A percentile compares a stretch with the other conserved stretches of the same genome.
phyloP scores from a whole-genome alignment of 2,888 invertebrate genomes.

The Trachelus iudaicus region DNA sequence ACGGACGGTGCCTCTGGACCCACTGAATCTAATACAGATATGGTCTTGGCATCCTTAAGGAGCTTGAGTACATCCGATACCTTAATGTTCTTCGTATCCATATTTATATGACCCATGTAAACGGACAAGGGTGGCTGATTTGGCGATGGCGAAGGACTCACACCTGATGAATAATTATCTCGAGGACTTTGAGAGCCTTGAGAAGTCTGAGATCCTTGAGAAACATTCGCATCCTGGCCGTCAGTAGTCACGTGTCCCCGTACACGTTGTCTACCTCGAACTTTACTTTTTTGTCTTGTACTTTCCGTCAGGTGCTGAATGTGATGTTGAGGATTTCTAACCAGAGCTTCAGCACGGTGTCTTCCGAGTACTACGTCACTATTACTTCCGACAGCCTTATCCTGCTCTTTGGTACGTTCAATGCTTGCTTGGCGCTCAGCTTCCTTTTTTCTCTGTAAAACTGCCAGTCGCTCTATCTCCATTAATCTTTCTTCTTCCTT shows the following conservation, averaged over 20 bases:
- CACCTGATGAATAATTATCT: background rate
- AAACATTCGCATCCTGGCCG: background rate
- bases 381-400: constrained; percentile 32
- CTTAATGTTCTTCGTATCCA: constrained; percentile 67
- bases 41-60: constrained; percentile 77
- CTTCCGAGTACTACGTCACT: constrained; percentile 11
- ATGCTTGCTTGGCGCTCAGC: constrained; percentile 36
- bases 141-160: constrained; percentile 64
- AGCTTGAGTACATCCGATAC: constrained; percentile 78
- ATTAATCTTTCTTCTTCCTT: constrained; percentile 41
- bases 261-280: constrained; percentile 3
- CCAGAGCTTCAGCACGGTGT: constrained; percentile 37
- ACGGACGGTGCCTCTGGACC: constrained; percentile 78
- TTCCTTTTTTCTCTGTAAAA: constrained; percentile 33
- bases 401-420: constrained; percentile 36
- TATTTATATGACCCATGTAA: constrained; percentile 73
- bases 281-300: constrained; percentile 5
- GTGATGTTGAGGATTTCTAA: constrained; percentile 43
- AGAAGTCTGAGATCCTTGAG: background rate
- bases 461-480: constrained; percentile 41
- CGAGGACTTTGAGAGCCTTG: background rate
- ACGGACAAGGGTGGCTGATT: constrained; percentile 89
- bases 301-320: constrained; percentile 48
- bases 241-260: background rate
- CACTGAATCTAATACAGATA: constrained; percentile 82